Conservation (phyloP, 2,888 invertebrate species). For the Drosophila aldrichi region DNA sequence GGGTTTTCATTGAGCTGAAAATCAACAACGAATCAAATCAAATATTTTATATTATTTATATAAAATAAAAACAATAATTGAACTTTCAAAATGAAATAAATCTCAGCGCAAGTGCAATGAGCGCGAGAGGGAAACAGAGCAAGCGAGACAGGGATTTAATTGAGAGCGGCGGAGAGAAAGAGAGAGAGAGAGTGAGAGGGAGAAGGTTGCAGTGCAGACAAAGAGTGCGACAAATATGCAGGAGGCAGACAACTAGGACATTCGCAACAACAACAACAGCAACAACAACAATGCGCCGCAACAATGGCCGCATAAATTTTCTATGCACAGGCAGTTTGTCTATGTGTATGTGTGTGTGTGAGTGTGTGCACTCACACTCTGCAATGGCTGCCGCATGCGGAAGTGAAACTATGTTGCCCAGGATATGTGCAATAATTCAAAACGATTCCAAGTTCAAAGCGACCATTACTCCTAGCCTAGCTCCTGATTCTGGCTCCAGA, state of each 20-base stretch:
- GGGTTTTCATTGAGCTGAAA: conserved; percentile 47
- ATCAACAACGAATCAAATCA: conserved; percentile 50
- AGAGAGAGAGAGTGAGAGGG: conserved; percentile 6
- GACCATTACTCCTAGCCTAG: conserved; percentile 78
- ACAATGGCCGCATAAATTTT: conserved; percentile 79
- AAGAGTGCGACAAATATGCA: conserved; percentile 79
- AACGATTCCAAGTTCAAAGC: conserved; percentile 84
- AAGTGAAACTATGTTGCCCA: conserved; percentile 81
- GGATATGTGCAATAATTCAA: conserved; percentile 83
- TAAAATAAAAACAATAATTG: conserved; percentile 28
- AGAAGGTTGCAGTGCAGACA: conserved; percentile 46
- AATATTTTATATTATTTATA: conserved; percentile 44
- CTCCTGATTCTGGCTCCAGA: conserved; percentile 16
- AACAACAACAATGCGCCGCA: conserved; percentile 66
- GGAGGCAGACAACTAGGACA: conserved; percentile 76
- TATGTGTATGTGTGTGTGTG: conserved; percentile 41
- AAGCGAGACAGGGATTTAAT: conserved; percentile 59
- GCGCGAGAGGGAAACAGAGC: conserved; percentile 12
- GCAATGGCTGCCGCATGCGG: conserved; percentile 70
- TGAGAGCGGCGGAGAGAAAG: conserved; percentile 46
- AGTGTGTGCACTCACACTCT: conserved; percentile 44
- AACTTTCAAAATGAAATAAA: conserved; percentile 53
- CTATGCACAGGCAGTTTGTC: conserved; percentile 57
- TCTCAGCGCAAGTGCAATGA: conserved; percentile 55
- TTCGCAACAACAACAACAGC: conserved; percentile 64